These are phyloP conservation scores for Epinotia brunnichana DNA, from an alignment of 2,888 invertebrate species.

Conservation along the genomic window DNA sequence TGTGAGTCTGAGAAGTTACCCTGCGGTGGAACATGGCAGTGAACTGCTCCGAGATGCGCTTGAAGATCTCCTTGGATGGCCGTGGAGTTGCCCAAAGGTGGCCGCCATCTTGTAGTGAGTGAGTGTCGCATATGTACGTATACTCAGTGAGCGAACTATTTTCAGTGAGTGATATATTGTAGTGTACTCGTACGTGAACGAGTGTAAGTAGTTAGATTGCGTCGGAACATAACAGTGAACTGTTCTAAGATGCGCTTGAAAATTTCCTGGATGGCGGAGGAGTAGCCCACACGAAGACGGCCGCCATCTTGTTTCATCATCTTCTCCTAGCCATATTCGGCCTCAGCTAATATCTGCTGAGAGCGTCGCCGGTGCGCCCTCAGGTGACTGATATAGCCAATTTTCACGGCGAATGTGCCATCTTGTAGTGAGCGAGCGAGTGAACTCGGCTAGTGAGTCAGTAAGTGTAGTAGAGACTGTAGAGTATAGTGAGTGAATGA, in stretches of 20 bases:
- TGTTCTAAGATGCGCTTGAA: slow-evolving; percentile 93
- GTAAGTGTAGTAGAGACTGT: too few relatives aligned
- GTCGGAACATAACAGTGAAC: slow-evolving; percentile 94
- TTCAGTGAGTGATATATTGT: background rate
- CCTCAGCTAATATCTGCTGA: too few relatives aligned
- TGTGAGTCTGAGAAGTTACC: too few relatives aligned
- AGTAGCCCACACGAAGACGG: slow-evolving; percentile 94
- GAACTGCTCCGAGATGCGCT: slow-evolving; percentile 92
- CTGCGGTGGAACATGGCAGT: slow-evolving; percentile 95
- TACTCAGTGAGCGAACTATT: background rate
- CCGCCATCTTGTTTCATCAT: slow-evolving; percentile 96
- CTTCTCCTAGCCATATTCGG: too few relatives aligned
- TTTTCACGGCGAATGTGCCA: too few relatives aligned
- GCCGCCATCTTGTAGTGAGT: slow-evolving; percentile 88
- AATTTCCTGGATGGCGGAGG: slow-evolving; percentile 93
- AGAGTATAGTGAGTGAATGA: too few relatives aligned
- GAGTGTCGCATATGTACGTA: too few relatives aligned
- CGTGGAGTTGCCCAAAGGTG: slow-evolving; percentile 94
- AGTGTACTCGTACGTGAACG: background rate
- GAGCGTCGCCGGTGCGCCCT: too few relatives aligned
- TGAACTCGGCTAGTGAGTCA: too few relatives aligned
- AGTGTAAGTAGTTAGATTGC: slow-evolving; percentile 84
- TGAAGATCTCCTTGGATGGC: slow-evolving; percentile 94
- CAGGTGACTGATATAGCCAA: too few relatives aligned
- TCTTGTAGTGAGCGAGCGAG: too few relatives aligned